Base-by-base conservation (phyloP, 2,797 vertebrate genomes). In the Glossophaga mutica region DNA sequence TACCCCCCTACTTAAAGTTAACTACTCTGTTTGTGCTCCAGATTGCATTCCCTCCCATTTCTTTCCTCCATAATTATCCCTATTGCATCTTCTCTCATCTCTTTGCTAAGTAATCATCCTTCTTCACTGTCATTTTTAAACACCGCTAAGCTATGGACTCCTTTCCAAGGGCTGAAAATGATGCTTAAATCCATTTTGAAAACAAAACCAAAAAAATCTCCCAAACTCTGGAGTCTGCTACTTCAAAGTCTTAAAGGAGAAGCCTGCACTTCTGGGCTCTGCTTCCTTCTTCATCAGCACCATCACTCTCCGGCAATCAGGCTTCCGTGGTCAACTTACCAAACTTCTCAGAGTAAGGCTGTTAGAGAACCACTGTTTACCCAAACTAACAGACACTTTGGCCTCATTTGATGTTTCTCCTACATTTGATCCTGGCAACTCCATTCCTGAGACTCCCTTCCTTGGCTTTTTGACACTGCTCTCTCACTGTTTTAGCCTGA, bases 391-490 rank as follows among this genome's bases (percentile, higher is more conserved):
- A 52, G 2, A 22, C 50, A 87, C 15, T 84, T 57, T 57, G 57
- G 34, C 48, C 39, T 96, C 83, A 55, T 74, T 22, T 86, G 62
- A 70, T 65, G 65, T 70, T 70, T 94, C 86, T 87, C 0, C 29
- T 90, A 57, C 37, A 79, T 74, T 29, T 65, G 78, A 84, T 89
- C 78, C 57, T 55, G 19, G 73, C 14, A 22, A 46, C 37, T 77
- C 70, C 55, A 87, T 85, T 94, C 79, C 87, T 89, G 46, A 92
- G 87, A 87, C 22, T 93, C 62, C n/a, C n/a, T 77, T 90, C 71
- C 94, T 46, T 93, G 62, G n/a, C 68, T 94, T 77, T 42, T 82
- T 71, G 48, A 57, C 46, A 34, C 42, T 74, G 8, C 87, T 93
- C 16, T 86, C 57, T 91, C 46, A 86, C 29, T 44, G 70, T 82